Percentiles rank a stretch among this genome's conserved stretches.
Conservation (phyloP, 2,888 invertebrate genomes). For the Linyphia triangularis region DNA sequence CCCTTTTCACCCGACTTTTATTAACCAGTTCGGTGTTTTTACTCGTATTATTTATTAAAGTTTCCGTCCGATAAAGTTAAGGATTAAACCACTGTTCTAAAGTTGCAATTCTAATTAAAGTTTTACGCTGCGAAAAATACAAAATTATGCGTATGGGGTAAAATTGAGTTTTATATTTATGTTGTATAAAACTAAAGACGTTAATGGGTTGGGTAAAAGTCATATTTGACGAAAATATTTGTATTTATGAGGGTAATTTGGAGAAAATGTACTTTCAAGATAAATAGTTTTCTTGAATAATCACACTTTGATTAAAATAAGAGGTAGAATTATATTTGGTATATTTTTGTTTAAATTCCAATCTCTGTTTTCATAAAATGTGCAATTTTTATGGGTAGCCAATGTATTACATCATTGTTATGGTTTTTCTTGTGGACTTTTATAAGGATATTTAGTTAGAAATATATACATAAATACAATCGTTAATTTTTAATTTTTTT, state of each 20-base stretch:
- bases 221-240: constrained; percentile 6
- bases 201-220: not conserved
- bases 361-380: too few species aligned
- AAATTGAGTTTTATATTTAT: not conserved
- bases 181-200: not conserved
- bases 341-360: too few species aligned
- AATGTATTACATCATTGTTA: too few species aligned
- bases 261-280: not conserved
- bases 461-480: too few species aligned
- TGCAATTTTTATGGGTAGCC: too few species aligned
- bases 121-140: not conserved
- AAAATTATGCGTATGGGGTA: not conserved
- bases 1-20: constrained; percentile 16
- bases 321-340: too few species aligned
- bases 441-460: too few species aligned
- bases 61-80: constrained; percentile 40
- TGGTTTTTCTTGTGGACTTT: too few species aligned
- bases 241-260: not conserved
- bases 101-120: constrained; percentile 55
- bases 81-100: constrained; percentile 4
- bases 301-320: not conserved
- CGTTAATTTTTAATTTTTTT: too few species aligned
- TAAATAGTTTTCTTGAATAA: not conserved
- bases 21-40: constrained; percentile 29
- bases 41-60: constrained; percentile 27